Evolutionary conservation across 2,888 invertebrate species (phyloP), one percentile per base, ranked within the genome.

Genomic region (Thyatira batis): DNA sequence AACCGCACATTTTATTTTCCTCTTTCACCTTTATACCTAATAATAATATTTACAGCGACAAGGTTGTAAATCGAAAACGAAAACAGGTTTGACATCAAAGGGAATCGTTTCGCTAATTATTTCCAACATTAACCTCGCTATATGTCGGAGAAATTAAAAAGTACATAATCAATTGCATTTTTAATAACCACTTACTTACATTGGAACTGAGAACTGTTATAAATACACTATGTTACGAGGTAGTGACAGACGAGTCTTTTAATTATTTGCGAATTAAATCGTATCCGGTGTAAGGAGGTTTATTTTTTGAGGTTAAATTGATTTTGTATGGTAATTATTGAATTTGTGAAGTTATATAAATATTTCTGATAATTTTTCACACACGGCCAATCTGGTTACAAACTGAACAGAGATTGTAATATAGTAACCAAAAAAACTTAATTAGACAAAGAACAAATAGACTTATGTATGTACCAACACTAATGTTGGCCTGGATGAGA

Each of bases 61-160:
- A 25, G 17, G 46, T 25, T 46, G 25, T 25, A 46, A 20, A 17
- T 23, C 46, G 25, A 25, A 46, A 23, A 25, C n/a, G 27, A 20
- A 20, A 70, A 73, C 69, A 51, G 59, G 67, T 67, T 73, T 62
- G 55, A 64, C 68, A 69, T 73, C 63, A 66, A 63, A 71, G 56
- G 59, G 67, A 64, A 65, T 52, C 54, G 55, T 65, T 66, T 61
- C 55, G 55, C 61, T 69, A 69, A 74, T 69, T 70, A 71, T 57
- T 39, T 54, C 55, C 25, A 61, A 57, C 67, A 65, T 72, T 63
- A 69, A 70, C 52, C 60, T 57, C 20, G 64, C 46, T 64, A 73
- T 73, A 70, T 57, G 61, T 57, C 45, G 57, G 55, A 53, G 63
- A 71, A 67, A 71, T 73, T 67, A 69, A 72, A 71, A 63, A 53